These are phyloP conservation scores for Acanthosepion pharaonis DNA, from an alignment of 2,888 invertebrate genomes.

Conservation along the genomic window DNA sequence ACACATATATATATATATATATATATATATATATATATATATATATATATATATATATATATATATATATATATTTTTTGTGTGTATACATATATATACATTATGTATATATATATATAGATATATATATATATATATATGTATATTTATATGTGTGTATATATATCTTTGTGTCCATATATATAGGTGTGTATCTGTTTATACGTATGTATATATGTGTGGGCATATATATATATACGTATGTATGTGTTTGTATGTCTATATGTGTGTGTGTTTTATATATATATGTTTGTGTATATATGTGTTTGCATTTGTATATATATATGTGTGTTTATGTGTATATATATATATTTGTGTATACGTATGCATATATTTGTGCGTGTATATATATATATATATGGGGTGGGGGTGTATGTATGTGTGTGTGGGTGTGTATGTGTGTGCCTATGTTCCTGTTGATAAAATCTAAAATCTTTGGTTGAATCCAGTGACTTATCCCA, in stretches of 20 bases:
- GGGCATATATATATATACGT: not conserved
- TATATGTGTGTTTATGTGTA: not conserved
- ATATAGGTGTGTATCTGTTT: not conserved
- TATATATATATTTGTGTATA: not conserved
- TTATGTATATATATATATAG: not conserved
- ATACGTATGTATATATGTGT: not conserved
- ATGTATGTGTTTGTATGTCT: not conserved
- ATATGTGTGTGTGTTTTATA: not conserved
- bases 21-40: not conserved
- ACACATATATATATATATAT: not conserved
- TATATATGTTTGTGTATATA: not conserved
- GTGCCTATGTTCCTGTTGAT: too few relatives aligned
- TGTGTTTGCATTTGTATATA: not conserved
- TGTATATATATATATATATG: too few relatives aligned
- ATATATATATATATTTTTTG: too few relatives aligned
- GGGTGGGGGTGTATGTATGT: too few relatives aligned
- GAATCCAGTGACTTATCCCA: too few relatives aligned
- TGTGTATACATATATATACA: not conserved
- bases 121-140: not conserved
- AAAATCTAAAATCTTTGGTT: too few relatives aligned
- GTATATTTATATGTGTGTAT: not conserved
- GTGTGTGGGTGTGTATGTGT: too few relatives aligned
- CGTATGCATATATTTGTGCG: too few relatives aligned
- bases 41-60: slow-evolving; percentile 10
- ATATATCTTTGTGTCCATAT: not conserved